Conservation (phyloP, 2,888 invertebrate species). For the Hemaris fuciformis region DNA sequence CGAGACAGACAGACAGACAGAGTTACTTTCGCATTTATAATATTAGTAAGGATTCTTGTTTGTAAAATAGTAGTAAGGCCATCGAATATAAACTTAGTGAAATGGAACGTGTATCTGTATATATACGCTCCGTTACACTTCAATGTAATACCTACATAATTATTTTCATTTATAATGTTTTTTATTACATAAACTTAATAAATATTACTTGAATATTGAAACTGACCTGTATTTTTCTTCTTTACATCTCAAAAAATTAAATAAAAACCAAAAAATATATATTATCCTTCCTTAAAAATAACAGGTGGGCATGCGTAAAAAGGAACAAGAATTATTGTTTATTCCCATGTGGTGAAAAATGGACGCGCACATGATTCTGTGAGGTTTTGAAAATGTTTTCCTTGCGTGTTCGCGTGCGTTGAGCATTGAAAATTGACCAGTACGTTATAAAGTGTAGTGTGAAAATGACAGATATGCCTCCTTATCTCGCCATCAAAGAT, state of each 20-base stretch:
- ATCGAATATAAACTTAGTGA: neutral
- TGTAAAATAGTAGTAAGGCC: neutral
- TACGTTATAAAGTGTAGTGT: slow-evolving; percentile 54
- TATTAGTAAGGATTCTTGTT: too few relatives aligned
- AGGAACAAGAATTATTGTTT: slow-evolving; percentile 54
- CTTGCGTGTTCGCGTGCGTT: slow-evolving; percentile 45
- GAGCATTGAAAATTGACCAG: slow-evolving; percentile 44
- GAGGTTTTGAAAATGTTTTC: slow-evolving; percentile 70
- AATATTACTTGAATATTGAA: too few relatives aligned
- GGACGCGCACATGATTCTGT: slow-evolving; percentile 74
- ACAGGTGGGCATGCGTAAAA: slow-evolving; percentile 26
- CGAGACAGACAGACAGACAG: too few relatives aligned
- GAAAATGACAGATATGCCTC: slow-evolving; percentile 80
- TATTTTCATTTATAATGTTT: too few relatives aligned
- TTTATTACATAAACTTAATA: too few relatives aligned
- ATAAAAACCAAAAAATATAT: neutral
- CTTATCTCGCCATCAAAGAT: slow-evolving; percentile 73
- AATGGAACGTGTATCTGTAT: neutral
- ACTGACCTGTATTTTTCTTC: too few relatives aligned
- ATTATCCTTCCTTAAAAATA: neutral
- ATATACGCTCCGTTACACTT: neutral
- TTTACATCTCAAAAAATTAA: neutral
- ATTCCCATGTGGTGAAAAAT: slow-evolving; percentile 78
- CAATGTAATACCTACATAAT: too few relatives aligned
- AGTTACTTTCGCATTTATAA: too few relatives aligned